Conservation (phyloP, 37 sponge, comb jelly and placozoan genomes). For the Crambe crambe region DNA sequence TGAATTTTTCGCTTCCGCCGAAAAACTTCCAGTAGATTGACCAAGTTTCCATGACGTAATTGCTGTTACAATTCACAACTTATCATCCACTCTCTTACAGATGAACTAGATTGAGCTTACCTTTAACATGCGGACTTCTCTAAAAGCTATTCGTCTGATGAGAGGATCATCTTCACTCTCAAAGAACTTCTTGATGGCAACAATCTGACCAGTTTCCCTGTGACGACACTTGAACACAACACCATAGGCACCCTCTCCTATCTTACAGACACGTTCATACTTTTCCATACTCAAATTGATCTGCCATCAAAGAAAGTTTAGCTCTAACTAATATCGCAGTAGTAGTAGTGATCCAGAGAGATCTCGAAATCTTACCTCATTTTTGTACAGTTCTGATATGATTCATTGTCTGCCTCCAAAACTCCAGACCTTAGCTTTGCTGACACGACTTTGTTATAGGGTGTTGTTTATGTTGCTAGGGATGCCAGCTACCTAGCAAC, state of each 20-base stretch:
- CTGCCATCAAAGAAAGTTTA: neutral
- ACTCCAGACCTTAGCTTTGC: too few species aligned
- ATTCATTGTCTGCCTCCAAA: too few species aligned
- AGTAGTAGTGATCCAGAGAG: too few species aligned
- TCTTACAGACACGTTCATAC: conserved; percentile 90
- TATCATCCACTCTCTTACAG: neutral
- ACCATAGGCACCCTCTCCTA: conserved; percentile 98
- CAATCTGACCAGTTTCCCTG: conserved; percentile 87
- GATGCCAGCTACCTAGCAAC: too few species aligned
- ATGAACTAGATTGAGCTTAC: conserved; percentile 34
- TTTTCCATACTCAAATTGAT: conserved; percentile 80
- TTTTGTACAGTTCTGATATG: too few species aligned
- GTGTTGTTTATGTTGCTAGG: too few species aligned
- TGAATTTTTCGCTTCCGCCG: conserved; percentile 87
- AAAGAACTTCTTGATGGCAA: conserved; percentile 98
- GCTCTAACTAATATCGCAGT: too few species aligned
- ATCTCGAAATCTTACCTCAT: neutral
- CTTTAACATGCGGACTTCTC: conserved; percentile 91
- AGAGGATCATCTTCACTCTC: conserved; percentile 98
- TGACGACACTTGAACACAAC: conserved; percentile 96
- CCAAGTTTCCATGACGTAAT: conserved; percentile 95
- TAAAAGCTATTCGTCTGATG: conserved; percentile 90
- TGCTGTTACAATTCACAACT: conserved; percentile 57
- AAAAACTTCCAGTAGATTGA: conserved; percentile 97
- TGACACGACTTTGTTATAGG: too few species aligned